These are phyloP conservation scores for Calliphora vicina DNA, from an alignment of 1,140 invertebrate species.

Conservation along the genomic window DNA sequence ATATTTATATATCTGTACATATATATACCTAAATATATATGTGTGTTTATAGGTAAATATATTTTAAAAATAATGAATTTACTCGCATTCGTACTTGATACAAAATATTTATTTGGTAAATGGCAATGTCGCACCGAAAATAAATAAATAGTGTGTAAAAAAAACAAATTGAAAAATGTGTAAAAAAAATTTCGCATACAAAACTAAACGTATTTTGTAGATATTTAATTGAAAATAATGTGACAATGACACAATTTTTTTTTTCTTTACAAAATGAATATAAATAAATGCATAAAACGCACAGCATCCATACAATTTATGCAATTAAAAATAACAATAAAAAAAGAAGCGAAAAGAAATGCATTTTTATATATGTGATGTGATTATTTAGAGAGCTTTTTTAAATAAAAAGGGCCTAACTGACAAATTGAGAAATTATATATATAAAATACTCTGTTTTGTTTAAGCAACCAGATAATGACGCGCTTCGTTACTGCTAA, in stretches of 20 bases:
- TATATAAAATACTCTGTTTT: too few relatives aligned
- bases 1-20: too few relatives aligned
- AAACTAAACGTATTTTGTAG: not conserved
- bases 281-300: not conserved
- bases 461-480: too few relatives aligned
- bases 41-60: too few relatives aligned
- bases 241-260: slow-evolving; percentile 31
- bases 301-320: not conserved
- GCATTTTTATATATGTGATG: too few relatives aligned
- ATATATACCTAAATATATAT: too few relatives aligned
- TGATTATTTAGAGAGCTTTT: too few relatives aligned
- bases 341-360: not conserved
- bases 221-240: slow-evolving; percentile 8
- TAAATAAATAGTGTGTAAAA: slow-evolving; percentile 1
- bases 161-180: not conserved
- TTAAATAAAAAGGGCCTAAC: too few relatives aligned
- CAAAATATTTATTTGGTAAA: slow-evolving; percentile 6
- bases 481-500: too few relatives aligned
- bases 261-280: not conserved
- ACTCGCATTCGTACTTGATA: not conserved
- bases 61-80: too few relatives aligned
- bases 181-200: not conserved
- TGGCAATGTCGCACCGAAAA: slow-evolving; percentile 23
- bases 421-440: too few relatives aligned
- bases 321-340: not conserved